Percentiles rank a stretch among this genome's conserved stretches.
Evolutionary conservation across 2,113 vertebrate species (phyloP).

Genomic region (Notechis scutatus): DNA sequence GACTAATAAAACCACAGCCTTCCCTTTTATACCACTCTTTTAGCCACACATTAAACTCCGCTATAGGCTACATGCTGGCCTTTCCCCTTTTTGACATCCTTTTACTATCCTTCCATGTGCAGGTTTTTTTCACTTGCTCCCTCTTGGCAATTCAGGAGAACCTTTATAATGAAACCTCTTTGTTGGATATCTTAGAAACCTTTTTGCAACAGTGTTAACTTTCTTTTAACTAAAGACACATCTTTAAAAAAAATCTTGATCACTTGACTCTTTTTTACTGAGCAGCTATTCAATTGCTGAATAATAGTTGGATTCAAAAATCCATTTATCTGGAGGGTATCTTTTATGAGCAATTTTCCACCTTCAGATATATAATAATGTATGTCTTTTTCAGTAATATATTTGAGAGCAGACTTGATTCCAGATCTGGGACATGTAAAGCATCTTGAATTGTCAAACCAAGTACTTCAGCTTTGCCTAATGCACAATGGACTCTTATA

Average conservation of each 20-base stretch:
- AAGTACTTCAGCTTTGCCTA: background rate
- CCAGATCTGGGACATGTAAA: background rate
- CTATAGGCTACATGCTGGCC: too few relatives aligned
- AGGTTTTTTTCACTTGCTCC: background rate
- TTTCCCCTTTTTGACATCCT: background rate
- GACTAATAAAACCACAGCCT: too few relatives aligned
- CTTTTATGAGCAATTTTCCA: background rate
- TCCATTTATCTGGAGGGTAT: background rate
- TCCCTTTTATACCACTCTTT: too few relatives aligned
- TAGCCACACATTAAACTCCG: too few relatives aligned
- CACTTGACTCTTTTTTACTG: background rate
- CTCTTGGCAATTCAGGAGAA: background rate
- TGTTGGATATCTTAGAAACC: background rate
- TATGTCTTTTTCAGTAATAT: background rate
- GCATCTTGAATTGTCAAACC: background rate
- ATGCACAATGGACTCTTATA: background rate
- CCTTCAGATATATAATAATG: background rate
- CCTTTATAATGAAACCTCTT: background rate
- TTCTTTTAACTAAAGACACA: background rate
- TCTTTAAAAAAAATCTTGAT: background rate
- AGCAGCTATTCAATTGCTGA: background rate
- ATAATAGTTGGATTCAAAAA: background rate
- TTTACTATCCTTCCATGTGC: background rate
- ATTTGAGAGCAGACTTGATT: background rate
- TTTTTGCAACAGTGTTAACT: background rate